phyloP scores from a whole-genome alignment of 2,797 vertebrate species.

The Anguilla pacifica region DNA sequence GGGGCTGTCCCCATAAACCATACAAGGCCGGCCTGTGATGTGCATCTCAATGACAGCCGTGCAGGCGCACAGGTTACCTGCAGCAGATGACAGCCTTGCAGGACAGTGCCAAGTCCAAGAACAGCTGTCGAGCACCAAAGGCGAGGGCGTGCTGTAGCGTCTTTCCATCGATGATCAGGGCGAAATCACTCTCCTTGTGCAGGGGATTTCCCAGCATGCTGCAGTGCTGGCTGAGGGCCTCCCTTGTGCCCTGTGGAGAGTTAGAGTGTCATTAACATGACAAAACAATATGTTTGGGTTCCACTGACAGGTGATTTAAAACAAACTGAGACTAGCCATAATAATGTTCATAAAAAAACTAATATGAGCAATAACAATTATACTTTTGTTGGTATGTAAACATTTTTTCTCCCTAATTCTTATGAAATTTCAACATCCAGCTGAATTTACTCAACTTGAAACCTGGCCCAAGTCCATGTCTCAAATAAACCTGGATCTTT shows the following conservation, averaged over 20 bases:
- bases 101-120: constrained; percentile 94
- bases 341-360: constrained; percentile 2
- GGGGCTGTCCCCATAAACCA: neutral
- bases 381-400: constrained; percentile 19
- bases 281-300: neutral
- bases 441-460: constrained; percentile 43
- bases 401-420: neutral
- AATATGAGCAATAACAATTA: neutral
- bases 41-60: neutral
- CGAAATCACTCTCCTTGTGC: constrained; percentile 94
- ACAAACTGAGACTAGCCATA: neutral
- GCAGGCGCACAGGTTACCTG: constrained; percentile 76
- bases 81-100: constrained; percentile 99
- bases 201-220: constrained; percentile 88
- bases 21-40: neutral
- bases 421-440: constrained; percentile 39
- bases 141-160: constrained; percentile 96
- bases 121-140: constrained; percentile 92
- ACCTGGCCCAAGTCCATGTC: constrained; percentile 44
- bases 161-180: constrained; percentile 96
- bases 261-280: constrained; percentile 19
- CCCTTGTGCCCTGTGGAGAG: constrained; percentile 83
- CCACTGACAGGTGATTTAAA: neutral
- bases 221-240: constrained; percentile 89
- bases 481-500: constrained; percentile 48